These are phyloP conservation scores for Oreochromis tanganicae DNA, from an alignment of 2,113 vertebrate species.

Conservation along the genomic window DNA sequence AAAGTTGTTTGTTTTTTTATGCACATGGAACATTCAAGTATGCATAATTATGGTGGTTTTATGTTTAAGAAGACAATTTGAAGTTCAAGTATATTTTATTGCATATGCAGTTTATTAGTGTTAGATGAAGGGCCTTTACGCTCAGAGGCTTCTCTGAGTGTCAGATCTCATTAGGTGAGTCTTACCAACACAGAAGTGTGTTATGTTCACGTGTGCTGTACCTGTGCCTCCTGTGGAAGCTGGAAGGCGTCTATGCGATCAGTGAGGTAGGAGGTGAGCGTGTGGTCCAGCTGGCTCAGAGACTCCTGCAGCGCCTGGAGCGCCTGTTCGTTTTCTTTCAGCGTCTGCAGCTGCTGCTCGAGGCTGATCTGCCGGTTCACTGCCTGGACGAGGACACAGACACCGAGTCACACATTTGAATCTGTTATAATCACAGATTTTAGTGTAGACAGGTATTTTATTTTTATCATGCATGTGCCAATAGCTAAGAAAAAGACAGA, in stretches of 20 bases:
- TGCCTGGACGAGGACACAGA: constrained; percentile 68
- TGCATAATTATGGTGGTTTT: background rate
- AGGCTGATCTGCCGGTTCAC: constrained; percentile 83
- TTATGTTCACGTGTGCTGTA: constrained; percentile 19
- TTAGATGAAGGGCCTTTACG: background rate
- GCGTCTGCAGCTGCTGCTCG: constrained; percentile 84
- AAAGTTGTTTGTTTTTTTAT: fast-evolving
- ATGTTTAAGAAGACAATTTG: background rate
- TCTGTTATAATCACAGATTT: background rate
- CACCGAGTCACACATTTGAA: background rate
- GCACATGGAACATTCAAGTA: background rate
- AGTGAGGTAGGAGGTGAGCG: constrained; percentile 89
- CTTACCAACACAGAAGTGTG: background rate
- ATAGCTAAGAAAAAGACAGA: background rate
- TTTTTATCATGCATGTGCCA: background rate
- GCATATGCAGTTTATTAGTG: background rate
- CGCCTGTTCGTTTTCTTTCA: constrained; percentile 81
- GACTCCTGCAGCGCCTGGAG: constrained; percentile 86
- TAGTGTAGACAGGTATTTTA: background rate
- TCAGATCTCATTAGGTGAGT: background rate
- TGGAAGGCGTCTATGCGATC: constrained; percentile 94
- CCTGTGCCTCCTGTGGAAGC: constrained; percentile 93
- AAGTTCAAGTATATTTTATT: background rate
- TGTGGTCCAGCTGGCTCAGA: constrained; percentile 85
- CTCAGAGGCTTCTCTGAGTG: background rate